Evolutionary conservation across 2,888 invertebrate species (phyloP).

Genomic region (Platycheirus albimanus): DNA sequence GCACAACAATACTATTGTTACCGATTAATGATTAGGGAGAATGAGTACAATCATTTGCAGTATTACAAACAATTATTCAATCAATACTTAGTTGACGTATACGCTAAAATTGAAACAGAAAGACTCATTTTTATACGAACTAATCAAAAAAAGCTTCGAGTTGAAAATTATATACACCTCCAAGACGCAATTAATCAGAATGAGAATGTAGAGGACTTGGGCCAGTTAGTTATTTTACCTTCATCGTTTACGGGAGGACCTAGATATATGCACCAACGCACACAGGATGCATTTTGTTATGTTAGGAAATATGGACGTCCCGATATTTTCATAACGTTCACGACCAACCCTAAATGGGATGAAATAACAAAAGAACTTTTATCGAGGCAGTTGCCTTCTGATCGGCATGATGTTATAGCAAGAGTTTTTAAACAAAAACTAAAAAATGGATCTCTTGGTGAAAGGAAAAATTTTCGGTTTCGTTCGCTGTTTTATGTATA

Average conservation of each 20-base stretch:
- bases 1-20: too few relatives aligned
- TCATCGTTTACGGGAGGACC: slow-evolving; percentile 68
- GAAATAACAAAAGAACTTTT: not conserved
- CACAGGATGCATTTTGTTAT: slow-evolving; percentile 68
- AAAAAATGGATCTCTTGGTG: slow-evolving; percentile 65
- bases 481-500: slow-evolving; percentile 75
- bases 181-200: slow-evolving; percentile 77
- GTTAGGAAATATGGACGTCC: slow-evolving; percentile 63
- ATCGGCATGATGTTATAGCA: slow-evolving; percentile 61
- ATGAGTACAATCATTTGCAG: too few relatives aligned
- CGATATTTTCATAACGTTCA: slow-evolving; percentile 61
- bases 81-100: slow-evolving; percentile 78
- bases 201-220: slow-evolving; percentile 72
- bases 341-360: not conserved
- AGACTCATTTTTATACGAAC: slow-evolving; percentile 77
- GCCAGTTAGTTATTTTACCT: slow-evolving; percentile 63
- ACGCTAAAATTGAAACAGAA: slow-evolving; percentile 79
- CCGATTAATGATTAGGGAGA: too few relatives aligned
- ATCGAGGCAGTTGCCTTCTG: slow-evolving; percentile 21
- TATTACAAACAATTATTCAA: not conserved
- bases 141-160: slow-evolving; percentile 77
- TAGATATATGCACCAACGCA: slow-evolving; percentile 73
- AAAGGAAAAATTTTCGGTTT: slow-evolving; percentile 65
- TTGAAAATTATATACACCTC: slow-evolving; percentile 78
- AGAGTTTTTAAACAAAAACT: slow-evolving; percentile 71